phyloP scores from a whole-genome alignment of 1,140 invertebrate genomes.

The Drosophila paulistorum region DNA sequence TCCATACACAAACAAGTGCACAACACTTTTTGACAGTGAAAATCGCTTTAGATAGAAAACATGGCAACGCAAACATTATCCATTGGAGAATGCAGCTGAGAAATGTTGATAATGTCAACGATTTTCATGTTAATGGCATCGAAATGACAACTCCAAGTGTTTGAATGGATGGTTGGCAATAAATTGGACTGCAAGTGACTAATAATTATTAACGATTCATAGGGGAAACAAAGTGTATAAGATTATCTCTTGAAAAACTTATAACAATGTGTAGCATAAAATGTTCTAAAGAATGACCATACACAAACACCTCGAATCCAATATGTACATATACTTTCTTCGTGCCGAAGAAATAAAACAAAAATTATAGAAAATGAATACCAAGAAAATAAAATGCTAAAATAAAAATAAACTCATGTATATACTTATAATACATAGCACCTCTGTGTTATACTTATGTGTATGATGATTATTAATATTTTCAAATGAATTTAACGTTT shows the following conservation, averaged over 20 bases:
- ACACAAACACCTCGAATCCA: too few relatives aligned
- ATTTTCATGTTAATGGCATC: conserved; percentile 40
- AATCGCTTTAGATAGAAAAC: conserved; percentile 52
- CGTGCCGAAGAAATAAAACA: too few relatives aligned
- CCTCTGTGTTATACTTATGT: neutral
- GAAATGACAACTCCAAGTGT: conserved; percentile 35
- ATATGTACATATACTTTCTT: too few relatives aligned
- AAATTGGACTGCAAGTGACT: neutral
- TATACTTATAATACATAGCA: neutral
- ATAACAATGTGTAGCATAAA: too few relatives aligned
- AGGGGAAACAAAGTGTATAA: too few relatives aligned
- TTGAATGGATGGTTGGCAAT: conserved; percentile 17
- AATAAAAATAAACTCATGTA: too few relatives aligned
- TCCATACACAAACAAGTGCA: neutral
- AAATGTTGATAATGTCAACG: neutral
- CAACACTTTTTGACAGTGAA: conserved; percentile 33
- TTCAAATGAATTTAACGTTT: conserved; percentile 6
- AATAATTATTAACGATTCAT: too few relatives aligned
- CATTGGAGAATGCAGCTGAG: conserved; percentile 32
- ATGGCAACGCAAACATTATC: conserved; percentile 28
- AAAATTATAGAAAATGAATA: too few relatives aligned
- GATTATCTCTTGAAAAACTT: too few relatives aligned
- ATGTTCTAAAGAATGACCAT: too few relatives aligned
- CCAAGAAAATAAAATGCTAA: too few relatives aligned
- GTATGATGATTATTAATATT: conserved; percentile 9